phyloP scores from a whole-genome alignment of 2,797 vertebrate species.

The Manis pentadactyla region DNA sequence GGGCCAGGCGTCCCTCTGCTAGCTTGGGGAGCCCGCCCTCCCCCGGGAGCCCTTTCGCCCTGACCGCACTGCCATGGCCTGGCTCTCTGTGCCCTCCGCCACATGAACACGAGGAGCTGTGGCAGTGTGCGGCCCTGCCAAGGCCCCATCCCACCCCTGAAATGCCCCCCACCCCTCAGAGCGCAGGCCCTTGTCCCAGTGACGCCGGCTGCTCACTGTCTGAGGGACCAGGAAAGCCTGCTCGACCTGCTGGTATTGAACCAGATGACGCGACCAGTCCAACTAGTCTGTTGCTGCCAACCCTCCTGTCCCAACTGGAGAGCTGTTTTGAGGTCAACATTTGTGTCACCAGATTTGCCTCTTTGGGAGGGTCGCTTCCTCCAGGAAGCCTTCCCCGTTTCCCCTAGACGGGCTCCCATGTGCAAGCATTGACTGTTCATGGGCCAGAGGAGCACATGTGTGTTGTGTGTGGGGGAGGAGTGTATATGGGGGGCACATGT shows the following conservation, averaged over 20 bases:
- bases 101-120: accelerated
- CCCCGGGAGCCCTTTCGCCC: not conserved
- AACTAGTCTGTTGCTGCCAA: too few relatives aligned
- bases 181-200: too few relatives aligned
- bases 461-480: not conserved
- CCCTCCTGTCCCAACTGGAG: too few relatives aligned
- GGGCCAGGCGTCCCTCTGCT: not conserved
- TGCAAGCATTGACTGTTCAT: too few relatives aligned
- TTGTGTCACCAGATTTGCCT: not conserved
- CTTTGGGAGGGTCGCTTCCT: not conserved
- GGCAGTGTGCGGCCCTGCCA: not conserved
- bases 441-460: not conserved
- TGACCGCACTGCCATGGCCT: accelerated
- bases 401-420: not conserved
- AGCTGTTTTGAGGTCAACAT: not conserved
- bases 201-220: accelerated
- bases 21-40: not conserved
- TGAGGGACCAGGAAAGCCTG: not conserved
- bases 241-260: not conserved
- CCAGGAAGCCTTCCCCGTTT: not conserved
- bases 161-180: not conserved
- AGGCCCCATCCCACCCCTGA: accelerated
- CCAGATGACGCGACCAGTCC: not conserved
- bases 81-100: not conserved
- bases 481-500: not conserved